Percentiles rank a stretch among this genome's conserved stretches.
These are phyloP conservation scores for Podilymbus podiceps DNA, from an alignment of 2,113 vertebrate genomes.

Conservation along the genomic window DNA sequence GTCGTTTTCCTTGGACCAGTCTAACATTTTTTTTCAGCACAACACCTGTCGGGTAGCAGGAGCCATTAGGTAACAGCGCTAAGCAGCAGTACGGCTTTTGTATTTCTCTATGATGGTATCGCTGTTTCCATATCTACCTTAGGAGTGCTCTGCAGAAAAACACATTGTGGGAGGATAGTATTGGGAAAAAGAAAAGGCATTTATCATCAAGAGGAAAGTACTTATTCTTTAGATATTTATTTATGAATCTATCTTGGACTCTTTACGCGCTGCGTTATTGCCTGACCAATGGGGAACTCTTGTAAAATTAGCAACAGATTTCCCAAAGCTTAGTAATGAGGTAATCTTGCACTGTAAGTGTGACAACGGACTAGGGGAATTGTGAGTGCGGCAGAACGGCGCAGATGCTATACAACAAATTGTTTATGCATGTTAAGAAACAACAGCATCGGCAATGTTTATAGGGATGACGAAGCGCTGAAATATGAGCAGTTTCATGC, in stretches of 20 bases:
- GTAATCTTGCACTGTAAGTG: neutral
- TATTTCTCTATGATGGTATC: neutral
- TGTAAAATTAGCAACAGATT: neutral
- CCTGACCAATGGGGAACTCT: neutral
- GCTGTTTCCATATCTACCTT: neutral
- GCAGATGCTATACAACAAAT: neutral
- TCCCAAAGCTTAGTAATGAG: neutral
- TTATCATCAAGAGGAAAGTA: neutral
- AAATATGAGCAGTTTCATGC: neutral
- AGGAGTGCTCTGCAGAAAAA: neutral
- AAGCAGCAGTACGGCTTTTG: neutral
- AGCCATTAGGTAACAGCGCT: neutral
- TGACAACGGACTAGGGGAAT: neutral
- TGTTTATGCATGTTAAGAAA: neutral
- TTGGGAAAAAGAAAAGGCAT: neutral
- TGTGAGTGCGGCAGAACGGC: neutral
- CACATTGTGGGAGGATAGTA: neutral
- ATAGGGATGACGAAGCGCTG: accelerated
- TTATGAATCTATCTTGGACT: neutral
- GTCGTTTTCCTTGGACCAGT: neutral
- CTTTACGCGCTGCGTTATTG: neutral
- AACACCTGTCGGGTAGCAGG: neutral
- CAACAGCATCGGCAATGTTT: neutral
- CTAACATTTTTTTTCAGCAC: neutral
- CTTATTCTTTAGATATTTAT: neutral